A percentile compares a stretch with the other conserved stretches of the same genome.
phyloP scores from a whole-genome alignment of 1,140 invertebrate genomes.

The Lepidurus arcticus region DNA sequence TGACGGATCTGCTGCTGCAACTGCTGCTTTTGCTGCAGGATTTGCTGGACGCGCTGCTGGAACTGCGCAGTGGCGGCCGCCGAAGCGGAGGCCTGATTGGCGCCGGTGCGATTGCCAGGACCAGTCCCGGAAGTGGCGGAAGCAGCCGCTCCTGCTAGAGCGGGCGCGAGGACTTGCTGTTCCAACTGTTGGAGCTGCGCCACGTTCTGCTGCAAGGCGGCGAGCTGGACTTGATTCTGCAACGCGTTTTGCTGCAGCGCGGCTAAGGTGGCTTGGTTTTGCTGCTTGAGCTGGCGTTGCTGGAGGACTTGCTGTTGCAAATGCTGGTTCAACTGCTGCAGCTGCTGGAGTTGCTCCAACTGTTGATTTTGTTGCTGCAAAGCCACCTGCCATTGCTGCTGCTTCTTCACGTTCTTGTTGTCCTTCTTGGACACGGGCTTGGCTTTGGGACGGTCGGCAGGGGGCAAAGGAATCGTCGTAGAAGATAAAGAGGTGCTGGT shows the following conservation, averaged over 20 bases:
- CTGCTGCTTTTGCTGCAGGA: slow-evolving; percentile 41
- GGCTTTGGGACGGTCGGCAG: slow-evolving; percentile 64
- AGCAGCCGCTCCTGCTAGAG: slow-evolving; percentile 35
- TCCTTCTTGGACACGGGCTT: slow-evolving; percentile 72
- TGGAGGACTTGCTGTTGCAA: slow-evolving; percentile 38
- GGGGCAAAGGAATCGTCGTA: slow-evolving; percentile 40
- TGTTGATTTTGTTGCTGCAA: slow-evolving; percentile 37
- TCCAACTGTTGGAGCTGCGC: slow-evolving; percentile 47
- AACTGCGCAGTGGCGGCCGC: slow-evolving; percentile 38
- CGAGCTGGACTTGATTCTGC: slow-evolving; percentile 39
- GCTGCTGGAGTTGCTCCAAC: slow-evolving; percentile 46
- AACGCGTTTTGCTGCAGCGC: slow-evolving; percentile 38
- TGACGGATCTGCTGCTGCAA: slow-evolving; percentile 39
- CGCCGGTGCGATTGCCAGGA: not conserved
- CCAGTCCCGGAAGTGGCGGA: slow-evolving; percentile 32
- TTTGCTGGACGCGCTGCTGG: slow-evolving; percentile 40
- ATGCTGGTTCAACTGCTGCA: slow-evolving; percentile 43
- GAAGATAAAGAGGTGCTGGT: not conserved
- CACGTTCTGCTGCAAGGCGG: slow-evolving; percentile 40
- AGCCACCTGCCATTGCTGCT: slow-evolving; percentile 40
- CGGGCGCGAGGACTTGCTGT: slow-evolving; percentile 36
- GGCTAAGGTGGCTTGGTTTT: slow-evolving; percentile 40
- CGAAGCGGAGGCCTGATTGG: slow-evolving; percentile 27
- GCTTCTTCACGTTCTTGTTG: slow-evolving; percentile 54
- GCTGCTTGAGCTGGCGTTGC: slow-evolving; percentile 41